phyloP scores from a whole-genome alignment of 2,888 invertebrate genomes.

The Linnaemya vulpina region DNA sequence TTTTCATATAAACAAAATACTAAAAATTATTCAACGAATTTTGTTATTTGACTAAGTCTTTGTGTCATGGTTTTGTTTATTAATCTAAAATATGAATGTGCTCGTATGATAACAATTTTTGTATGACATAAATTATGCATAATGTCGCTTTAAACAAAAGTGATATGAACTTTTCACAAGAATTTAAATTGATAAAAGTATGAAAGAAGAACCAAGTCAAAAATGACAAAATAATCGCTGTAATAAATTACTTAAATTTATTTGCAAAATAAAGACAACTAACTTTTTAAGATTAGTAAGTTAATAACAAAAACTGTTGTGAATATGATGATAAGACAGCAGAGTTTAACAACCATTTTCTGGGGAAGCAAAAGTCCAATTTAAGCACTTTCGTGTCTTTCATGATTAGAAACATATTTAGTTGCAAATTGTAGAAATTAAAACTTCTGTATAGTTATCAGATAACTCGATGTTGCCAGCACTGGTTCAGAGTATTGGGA shows the following conservation, averaged over 20 bases:
- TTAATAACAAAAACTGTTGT: too few species aligned
- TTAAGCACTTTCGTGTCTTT: too few species aligned
- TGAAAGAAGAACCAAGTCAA: not conserved
- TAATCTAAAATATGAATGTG: not conserved
- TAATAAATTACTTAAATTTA: not conserved
- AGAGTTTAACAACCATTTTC: too few species aligned
- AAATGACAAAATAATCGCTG: not conserved
- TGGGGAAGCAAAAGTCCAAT: not conserved
- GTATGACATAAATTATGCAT: not conserved
- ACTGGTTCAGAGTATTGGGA: too few species aligned
- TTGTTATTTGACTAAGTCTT: constrained; percentile 39
- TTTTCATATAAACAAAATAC: constrained; percentile 4
- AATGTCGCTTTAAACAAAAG: not conserved
- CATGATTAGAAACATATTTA: too few species aligned
- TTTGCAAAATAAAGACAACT: too few species aligned
- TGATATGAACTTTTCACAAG: not conserved
- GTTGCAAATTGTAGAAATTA: too few species aligned
- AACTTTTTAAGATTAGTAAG: too few species aligned
- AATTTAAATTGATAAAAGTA: not conserved
- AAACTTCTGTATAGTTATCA: too few species aligned
- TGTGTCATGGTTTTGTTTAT: constrained; percentile 48
- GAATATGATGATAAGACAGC: too few species aligned
- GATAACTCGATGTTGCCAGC: too few species aligned
- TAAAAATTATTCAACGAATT: constrained; percentile 42
- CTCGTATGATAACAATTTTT: not conserved